Conservation (phyloP, 2,797 vertebrate species). For the Heterohyrax brucei region DNA sequence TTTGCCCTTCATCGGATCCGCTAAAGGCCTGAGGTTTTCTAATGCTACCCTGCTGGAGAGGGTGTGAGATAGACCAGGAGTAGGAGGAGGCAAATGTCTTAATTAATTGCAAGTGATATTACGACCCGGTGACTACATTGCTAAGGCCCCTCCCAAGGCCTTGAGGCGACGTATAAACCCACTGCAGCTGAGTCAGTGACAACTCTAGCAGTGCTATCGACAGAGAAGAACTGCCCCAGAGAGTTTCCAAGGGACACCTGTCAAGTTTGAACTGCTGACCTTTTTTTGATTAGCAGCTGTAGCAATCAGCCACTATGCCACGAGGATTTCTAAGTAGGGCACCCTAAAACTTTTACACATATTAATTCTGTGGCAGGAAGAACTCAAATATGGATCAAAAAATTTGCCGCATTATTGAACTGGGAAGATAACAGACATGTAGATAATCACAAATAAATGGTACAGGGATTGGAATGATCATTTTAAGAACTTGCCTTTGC, state of each 20-base stretch:
- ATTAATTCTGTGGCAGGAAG: neutral
- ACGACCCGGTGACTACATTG: too few species aligned
- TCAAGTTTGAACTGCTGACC: too few species aligned
- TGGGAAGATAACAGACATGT: neutral
- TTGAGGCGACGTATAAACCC: too few species aligned
- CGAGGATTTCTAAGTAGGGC: too few species aligned
- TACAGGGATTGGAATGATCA: accelerated
- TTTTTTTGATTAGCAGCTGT: too few species aligned
- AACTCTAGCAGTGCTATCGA: too few species aligned
- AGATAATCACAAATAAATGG: neutral
- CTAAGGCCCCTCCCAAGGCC: neutral
- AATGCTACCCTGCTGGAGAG: accelerated
- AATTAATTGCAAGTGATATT: neutral
- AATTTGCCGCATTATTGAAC: neutral
- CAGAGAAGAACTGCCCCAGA: too few species aligned
- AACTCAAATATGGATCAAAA: neutral
- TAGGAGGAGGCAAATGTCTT: neutral
- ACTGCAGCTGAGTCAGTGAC: too few species aligned
- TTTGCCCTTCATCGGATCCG: neutral
- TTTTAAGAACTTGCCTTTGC: neutral
- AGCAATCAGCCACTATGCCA: too few species aligned
- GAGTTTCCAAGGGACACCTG: too few species aligned
- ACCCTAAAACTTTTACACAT: neutral
- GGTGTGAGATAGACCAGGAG: neutral
- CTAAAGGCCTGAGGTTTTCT: too few species aligned